phyloP scores from a whole-genome alignment of 2,888 invertebrate species.

The Megastigmus dorsalis region DNA sequence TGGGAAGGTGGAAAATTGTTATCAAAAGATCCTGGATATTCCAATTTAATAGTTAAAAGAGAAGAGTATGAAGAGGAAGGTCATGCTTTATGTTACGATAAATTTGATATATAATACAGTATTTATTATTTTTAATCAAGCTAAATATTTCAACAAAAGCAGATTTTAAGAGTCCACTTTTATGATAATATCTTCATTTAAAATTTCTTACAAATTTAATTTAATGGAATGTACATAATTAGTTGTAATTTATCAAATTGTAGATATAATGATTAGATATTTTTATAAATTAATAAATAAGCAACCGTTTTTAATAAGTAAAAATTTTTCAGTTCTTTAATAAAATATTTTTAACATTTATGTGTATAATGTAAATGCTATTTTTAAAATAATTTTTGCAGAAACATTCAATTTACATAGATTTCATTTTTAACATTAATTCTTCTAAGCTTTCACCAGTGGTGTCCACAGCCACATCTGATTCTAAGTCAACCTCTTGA shows the following conservation, averaged over 20 bases:
- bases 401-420: slow-evolving; percentile 78
- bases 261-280: slow-evolving; percentile 22
- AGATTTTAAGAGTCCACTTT: slow-evolving; percentile 3
- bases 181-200: background rate
- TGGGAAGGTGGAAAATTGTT: slow-evolving; percentile 92
- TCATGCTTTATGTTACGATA: slow-evolving; percentile 77
- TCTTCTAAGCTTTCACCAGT: slow-evolving; percentile 86
- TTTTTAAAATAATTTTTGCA: slow-evolving; percentile 14
- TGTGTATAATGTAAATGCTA: slow-evolving; percentile 15
- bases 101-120: slow-evolving; percentile 74
- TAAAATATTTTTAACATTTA: slow-evolving; percentile 28
- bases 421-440: slow-evolving; percentile 94
- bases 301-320: slow-evolving; percentile 26
- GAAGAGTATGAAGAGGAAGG: slow-evolving; percentile 95
- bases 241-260: too few species aligned
- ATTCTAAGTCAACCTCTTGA: slow-evolving; percentile 68
- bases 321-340: slow-evolving; percentile 23
- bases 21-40: slow-evolving; percentile 84
- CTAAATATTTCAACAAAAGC: too few species aligned
- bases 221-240: background rate
- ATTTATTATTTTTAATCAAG: slow-evolving; percentile 43
- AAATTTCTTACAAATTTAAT: slow-evolving; percentile 14
- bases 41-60: slow-evolving; percentile 83
- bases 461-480: slow-evolving; percentile 75
- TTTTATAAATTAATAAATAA: slow-evolving; percentile 33